Evolutionary conservation across 2,113 vertebrate species (phyloP).

Genomic region (Clupea harengus): DNA sequence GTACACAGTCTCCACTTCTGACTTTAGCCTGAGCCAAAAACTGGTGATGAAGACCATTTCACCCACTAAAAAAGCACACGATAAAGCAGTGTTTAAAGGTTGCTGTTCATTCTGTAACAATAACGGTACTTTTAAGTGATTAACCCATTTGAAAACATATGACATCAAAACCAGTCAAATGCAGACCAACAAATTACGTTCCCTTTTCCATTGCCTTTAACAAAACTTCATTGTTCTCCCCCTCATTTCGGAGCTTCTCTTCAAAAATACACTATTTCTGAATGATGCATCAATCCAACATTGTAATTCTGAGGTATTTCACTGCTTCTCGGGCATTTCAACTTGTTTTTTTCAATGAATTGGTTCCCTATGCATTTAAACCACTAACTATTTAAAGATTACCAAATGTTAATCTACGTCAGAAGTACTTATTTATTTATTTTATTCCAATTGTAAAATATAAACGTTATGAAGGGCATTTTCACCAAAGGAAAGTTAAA

Average conservation of each 20-base stretch:
- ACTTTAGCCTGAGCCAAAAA: background rate
- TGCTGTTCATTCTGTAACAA: slow-evolving; percentile 12
- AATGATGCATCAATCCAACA: background rate
- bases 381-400: background rate
- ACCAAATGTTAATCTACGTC: background rate
- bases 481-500: too few species aligned
- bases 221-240: background rate
- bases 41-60: slow-evolving; percentile 2
- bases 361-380: background rate
- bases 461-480: too few species aligned
- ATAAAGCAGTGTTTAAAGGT: background rate
- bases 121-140: background rate
- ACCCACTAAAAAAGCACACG: background rate
- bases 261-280: background rate
- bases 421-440: background rate
- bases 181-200: slow-evolving; percentile 7
- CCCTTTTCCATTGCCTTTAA: background rate
- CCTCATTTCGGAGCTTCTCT: background rate
- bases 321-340: background rate
- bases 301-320: background rate
- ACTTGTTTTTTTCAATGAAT: background rate
- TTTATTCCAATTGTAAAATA: background rate
- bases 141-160: background rate
- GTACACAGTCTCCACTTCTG: slow-evolving; percentile 8
- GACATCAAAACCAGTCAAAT: slow-evolving; percentile 12